Conservation (phyloP, 2,113 vertebrate species). For the Erpornis zantholeuca region DNA sequence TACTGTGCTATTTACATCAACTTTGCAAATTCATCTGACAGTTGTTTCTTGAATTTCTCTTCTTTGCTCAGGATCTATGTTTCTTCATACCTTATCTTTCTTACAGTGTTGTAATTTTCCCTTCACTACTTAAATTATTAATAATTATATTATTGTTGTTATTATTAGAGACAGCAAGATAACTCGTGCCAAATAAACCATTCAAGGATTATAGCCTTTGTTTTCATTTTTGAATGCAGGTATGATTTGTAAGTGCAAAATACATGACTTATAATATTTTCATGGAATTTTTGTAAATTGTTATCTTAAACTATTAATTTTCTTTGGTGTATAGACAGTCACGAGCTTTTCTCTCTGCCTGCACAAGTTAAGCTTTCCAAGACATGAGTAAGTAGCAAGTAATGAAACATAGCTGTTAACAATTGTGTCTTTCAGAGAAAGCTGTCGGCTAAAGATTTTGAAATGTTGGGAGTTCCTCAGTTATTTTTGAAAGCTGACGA, state of each 20-base stretch:
- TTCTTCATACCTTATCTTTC: background rate
- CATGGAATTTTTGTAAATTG: background rate
- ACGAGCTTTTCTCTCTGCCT: background rate
- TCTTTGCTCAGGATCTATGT: background rate
- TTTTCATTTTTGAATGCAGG: background rate
- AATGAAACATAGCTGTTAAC: background rate
- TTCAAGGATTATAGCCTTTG: background rate
- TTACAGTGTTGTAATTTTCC: rapidly evolving
- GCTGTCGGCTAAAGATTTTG: background rate
- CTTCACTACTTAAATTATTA: background rate
- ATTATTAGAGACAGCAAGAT: background rate
- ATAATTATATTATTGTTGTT: background rate
- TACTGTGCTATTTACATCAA: background rate
- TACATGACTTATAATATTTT: background rate
- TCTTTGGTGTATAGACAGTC: background rate
- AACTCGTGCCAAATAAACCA: background rate
- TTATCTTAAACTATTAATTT: background rate
- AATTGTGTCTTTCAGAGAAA: background rate
- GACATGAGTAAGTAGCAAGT: background rate
- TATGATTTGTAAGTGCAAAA: background rate
- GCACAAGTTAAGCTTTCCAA: background rate
- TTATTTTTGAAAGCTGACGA: background rate
- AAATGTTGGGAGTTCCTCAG: background rate
- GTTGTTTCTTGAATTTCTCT: background rate
- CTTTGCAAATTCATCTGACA: background rate